Evolutionary conservation across 2,113 vertebrate species (phyloP).

Genomic region (Athene noctua): DNA sequence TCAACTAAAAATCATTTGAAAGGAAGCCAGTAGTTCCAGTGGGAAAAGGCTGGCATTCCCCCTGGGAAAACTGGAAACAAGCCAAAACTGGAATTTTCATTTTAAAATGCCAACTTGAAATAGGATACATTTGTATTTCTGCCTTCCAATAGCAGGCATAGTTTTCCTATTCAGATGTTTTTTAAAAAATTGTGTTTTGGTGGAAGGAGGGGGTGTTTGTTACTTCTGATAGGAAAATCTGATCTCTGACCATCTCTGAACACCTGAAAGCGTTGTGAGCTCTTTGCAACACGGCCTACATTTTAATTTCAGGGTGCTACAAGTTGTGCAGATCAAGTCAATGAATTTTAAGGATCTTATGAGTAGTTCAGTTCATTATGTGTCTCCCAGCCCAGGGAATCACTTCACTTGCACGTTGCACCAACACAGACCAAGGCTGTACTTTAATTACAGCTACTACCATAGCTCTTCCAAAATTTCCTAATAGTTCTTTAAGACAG

Average conservation of each 20-base stretch:
- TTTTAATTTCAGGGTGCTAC: not conserved
- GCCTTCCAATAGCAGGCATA: not conserved
- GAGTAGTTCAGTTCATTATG: not conserved
- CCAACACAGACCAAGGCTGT: not conserved
- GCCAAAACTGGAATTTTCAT: not conserved
- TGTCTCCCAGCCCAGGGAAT: not conserved
- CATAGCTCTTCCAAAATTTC: not conserved
- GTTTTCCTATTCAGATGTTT: not conserved
- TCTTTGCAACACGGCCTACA: not conserved
- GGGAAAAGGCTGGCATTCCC: not conserved
- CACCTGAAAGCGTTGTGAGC: slow-evolving; percentile 18
- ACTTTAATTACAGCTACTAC: not conserved
- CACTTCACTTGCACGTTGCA: not conserved
- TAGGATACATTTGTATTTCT: not conserved
- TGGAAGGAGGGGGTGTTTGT: not conserved
- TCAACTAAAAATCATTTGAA: not conserved
- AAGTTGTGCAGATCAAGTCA: not conserved
- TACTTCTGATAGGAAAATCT: slow-evolving; percentile 16
- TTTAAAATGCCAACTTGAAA: not conserved
- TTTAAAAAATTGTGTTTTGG: not conserved
- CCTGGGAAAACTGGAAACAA: not conserved
- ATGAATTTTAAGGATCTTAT: not conserved
- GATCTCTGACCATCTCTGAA: slow-evolving; percentile 20
- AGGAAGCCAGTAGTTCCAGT: not conserved
- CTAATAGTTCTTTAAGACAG: not conserved